phyloP scores from a whole-genome alignment of 2,797 vertebrate genomes.

The Eulemur mongoz region DNA sequence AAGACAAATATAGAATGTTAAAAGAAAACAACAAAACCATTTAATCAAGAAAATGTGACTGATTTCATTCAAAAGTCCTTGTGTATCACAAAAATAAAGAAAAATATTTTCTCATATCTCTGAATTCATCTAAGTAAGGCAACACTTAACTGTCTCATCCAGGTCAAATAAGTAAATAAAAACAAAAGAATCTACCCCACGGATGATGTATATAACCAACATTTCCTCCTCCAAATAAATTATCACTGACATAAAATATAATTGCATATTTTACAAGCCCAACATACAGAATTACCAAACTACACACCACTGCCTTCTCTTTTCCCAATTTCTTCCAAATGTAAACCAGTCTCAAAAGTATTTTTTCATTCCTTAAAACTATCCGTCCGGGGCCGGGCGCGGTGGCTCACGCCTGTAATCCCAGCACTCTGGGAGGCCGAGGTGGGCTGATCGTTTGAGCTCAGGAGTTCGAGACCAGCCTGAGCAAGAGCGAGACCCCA shows the following conservation, averaged over 20 bases:
- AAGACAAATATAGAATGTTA: not conserved
- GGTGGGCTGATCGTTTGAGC: too few relatives aligned
- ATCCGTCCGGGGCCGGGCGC: not conserved
- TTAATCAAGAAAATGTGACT: not conserved
- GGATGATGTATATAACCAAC: not conserved
- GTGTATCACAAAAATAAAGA: not conserved
- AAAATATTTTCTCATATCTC: not conserved
- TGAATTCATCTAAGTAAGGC: constrained; percentile 27
- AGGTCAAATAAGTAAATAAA: not conserved
- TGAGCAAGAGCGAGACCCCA: too few relatives aligned
- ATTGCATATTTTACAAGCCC: not conserved
- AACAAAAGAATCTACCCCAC: not conserved
- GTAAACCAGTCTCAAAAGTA: not conserved
- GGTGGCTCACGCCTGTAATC: too few relatives aligned
- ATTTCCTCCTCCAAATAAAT: not conserved
- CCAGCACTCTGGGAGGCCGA: too few relatives aligned
- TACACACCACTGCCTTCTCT: not conserved
- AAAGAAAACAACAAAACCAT: not conserved
- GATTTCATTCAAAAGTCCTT: not conserved
- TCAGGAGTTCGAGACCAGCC: too few relatives aligned
- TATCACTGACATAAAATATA: not conserved
- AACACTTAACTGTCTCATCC: not conserved
- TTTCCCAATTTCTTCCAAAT: constrained; percentile 15
- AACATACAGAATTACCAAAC: not conserved
- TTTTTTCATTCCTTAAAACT: constrained; percentile 39